A percentile compares a stretch with the other conserved stretches of the same genome.
These are phyloP conservation scores for Esox lucius DNA, from an alignment of 2,797 vertebrate genomes.

Conservation along the genomic window DNA sequence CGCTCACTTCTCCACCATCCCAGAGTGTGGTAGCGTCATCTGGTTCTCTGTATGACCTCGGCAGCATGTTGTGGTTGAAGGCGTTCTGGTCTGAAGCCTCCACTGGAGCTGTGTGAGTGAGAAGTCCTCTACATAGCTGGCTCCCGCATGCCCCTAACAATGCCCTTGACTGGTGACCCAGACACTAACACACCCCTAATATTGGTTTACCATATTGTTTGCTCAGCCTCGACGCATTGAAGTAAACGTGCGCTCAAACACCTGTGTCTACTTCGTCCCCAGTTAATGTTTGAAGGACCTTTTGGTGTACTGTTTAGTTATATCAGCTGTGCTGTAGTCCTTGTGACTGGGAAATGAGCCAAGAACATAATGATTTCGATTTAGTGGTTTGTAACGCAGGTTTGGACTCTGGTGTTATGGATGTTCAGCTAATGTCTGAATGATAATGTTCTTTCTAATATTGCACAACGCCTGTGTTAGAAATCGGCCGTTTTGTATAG, in stretches of 20 bases:
- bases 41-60: neutral
- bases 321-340: neutral
- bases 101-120: neutral
- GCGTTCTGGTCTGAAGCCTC: neutral
- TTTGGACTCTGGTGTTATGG: too few species aligned
- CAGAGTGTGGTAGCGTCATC: neutral
- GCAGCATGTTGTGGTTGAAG: neutral
- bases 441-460: too few species aligned
- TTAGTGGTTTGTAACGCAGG: too few species aligned
- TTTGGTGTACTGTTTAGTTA: neutral
- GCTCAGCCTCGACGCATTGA: neutral
- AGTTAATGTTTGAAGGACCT: neutral
- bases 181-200: neutral
- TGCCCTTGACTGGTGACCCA: neutral
- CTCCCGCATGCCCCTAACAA: neutral
- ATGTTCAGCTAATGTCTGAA: too few species aligned
- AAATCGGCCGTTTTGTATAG: too few species aligned
- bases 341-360: neutral
- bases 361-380: neutral
- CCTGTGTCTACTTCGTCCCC: neutral
- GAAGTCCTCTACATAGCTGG: neutral
- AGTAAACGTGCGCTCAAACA: neutral
- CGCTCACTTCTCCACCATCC: neutral
- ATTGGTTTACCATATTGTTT: neutral
- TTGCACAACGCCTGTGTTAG: too few species aligned